A percentile compares a stretch with the other conserved stretches of the same genome.
Conservation (phyloP, 2,113 vertebrate species). For the Clarias magur region DNA sequence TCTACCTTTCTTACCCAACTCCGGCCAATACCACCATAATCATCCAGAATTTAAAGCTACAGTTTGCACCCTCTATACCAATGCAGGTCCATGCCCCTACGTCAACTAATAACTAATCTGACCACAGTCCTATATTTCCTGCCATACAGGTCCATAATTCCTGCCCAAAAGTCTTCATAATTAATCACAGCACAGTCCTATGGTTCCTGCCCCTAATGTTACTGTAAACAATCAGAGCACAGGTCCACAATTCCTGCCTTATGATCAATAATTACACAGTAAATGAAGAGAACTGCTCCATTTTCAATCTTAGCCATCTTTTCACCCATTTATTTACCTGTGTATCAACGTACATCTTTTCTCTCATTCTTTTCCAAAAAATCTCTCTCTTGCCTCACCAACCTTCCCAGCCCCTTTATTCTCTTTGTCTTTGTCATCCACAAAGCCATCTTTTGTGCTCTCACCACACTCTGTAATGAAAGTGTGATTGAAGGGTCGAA, state of each 20-base stretch:
- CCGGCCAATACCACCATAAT: too few relatives aligned
- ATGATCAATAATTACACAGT: neutral
- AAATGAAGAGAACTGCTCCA: neutral
- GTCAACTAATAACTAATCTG: neutral
- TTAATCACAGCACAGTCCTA: neutral
- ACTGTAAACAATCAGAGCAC: neutral
- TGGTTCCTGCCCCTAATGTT: neutral
- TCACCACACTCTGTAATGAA: constrained; percentile 73
- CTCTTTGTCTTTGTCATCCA: constrained; percentile 54
- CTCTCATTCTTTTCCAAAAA: constrained; percentile 11
- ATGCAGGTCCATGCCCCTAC: neutral
- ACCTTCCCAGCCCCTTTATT: constrained; percentile 7
- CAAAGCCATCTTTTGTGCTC: constrained; percentile 82
- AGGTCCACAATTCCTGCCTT: neutral
- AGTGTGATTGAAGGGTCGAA: constrained; percentile 70
- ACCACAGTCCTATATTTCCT: neutral
- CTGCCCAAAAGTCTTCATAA: too few relatives aligned
- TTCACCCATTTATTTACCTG: constrained; percentile 53
- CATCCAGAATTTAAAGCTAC: too few relatives aligned
- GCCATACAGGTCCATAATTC: neutral
- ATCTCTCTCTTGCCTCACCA: constrained; percentile 25
- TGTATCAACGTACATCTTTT: constrained; percentile 68
- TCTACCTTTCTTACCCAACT: too few relatives aligned
- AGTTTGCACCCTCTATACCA: too few relatives aligned
- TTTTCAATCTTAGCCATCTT: neutral